Evolutionary conservation across 1,140 invertebrate species (phyloP).

Genomic region (Fopius arisanus): DNA sequence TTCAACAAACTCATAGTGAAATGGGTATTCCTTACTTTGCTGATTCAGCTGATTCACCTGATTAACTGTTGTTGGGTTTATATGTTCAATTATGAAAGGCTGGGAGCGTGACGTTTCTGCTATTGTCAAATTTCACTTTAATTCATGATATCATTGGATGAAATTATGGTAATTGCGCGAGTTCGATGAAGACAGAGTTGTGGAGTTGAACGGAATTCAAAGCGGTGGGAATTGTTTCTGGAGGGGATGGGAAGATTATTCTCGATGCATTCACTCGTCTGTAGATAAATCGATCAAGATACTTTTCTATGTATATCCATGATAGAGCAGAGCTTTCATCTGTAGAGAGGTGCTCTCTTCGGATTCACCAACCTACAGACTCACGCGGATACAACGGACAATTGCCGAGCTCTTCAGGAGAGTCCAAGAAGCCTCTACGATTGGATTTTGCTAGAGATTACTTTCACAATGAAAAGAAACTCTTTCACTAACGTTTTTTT

Average conservation of each 20-base stretch:
- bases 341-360: not conserved
- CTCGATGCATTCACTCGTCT: not conserved
- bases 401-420: constrained; percentile 13
- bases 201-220: not conserved
- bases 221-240: not conserved
- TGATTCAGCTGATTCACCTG: not conserved
- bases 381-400: constrained; percentile 9
- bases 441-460: constrained; percentile 29
- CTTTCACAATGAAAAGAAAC: constrained; percentile 23
- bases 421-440: constrained; percentile 1
- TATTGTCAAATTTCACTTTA: not conserved
- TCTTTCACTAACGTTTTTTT: constrained; percentile 3
- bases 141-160: not conserved
- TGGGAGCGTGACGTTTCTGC: not conserved
- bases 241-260: not conserved
- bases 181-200: not conserved
- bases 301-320: not conserved
- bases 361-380: not conserved
- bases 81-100: not conserved
- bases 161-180: not conserved
- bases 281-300: not conserved
- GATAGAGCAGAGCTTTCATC: not conserved
- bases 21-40: not conserved
- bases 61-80: not conserved
- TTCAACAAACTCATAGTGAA: not conserved